Conservation (phyloP, 2,888 invertebrate species). For the Harpalus rufipes region DNA sequence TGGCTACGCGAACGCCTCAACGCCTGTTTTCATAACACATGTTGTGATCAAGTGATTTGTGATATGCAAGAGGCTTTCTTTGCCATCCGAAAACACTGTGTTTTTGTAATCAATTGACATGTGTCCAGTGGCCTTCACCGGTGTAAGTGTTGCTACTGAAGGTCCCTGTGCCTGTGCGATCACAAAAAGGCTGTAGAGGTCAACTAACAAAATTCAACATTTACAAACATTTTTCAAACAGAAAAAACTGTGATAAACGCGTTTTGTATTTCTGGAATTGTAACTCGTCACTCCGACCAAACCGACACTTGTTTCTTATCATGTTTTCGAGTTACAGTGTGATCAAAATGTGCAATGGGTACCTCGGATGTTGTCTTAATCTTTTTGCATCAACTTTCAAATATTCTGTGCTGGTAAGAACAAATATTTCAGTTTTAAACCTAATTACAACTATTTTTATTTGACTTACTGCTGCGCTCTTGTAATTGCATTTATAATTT, state of each 20-base stretch:
- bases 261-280: conserved; percentile 41
- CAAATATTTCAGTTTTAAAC: conserved; percentile 8
- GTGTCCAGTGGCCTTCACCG: conserved; percentile 77
- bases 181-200: conserved; percentile 78
- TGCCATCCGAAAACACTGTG: conserved; percentile 73
- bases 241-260: conserved; percentile 35
- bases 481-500: conserved; percentile 15
- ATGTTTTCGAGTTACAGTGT: conserved; percentile 48
- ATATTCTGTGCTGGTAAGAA: conserved; percentile 31
- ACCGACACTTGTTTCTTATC: conserved; percentile 58
- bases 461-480: conserved; percentile 9
- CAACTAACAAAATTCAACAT: conserved; percentile 72
- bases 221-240: conserved; percentile 67
- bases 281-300: conserved; percentile 31
- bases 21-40: conserved; percentile 73
- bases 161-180: conserved; percentile 76
- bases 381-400: conserved; percentile 3
- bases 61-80: conserved; percentile 72
- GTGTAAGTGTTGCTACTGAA: conserved; percentile 78
- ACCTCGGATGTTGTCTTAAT: conserved; percentile 51
- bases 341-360: conserved; percentile 54
- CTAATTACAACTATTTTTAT: conserved; percentile 4
- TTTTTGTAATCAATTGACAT: conserved; percentile 73
- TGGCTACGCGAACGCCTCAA: conserved; percentile 72
- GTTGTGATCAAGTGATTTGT: conserved; percentile 75